Percentiles rank a stretch among this genome's conserved stretches.
Evolutionary conservation across 2,888 invertebrate genomes (phyloP).

Genomic region (Coleophora flavipennella): DNA sequence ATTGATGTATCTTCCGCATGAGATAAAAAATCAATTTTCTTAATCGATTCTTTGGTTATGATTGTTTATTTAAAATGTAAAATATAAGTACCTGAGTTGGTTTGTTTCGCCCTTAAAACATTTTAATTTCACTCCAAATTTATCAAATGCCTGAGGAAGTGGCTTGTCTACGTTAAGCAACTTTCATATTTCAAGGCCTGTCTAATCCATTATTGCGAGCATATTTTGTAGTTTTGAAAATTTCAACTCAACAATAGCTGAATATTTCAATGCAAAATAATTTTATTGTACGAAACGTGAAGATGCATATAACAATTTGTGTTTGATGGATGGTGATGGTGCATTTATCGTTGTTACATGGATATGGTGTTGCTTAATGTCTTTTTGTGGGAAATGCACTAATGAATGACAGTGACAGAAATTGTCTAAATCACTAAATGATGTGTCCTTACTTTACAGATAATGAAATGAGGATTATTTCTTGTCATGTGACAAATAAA

Average conservation of each 20-base stretch:
- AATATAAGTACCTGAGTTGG: no score
- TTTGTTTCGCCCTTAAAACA: no score
- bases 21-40: no score
- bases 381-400: not conserved
- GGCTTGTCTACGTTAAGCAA: not conserved
- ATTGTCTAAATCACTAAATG: not conserved
- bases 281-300: conserved; percentile 10
- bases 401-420: not conserved
- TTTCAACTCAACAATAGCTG: no score
- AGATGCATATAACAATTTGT: conserved; percentile 15
- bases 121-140: not conserved
- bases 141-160: not conserved
- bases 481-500: not conserved
- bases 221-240: no score
- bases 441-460: not conserved
- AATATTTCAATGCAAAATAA: not conserved
- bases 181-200: not conserved
- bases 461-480: not conserved
- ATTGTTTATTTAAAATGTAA: no score
- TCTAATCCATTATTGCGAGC: not conserved
- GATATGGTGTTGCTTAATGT: not conserved
- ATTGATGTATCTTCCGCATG: no score
- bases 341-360: conserved; percentile 3
- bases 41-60: no score
- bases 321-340: conserved; percentile 8